Base-by-base conservation (phyloP, 2,797 vertebrate species). In the Heliangelus exortis region DNA sequence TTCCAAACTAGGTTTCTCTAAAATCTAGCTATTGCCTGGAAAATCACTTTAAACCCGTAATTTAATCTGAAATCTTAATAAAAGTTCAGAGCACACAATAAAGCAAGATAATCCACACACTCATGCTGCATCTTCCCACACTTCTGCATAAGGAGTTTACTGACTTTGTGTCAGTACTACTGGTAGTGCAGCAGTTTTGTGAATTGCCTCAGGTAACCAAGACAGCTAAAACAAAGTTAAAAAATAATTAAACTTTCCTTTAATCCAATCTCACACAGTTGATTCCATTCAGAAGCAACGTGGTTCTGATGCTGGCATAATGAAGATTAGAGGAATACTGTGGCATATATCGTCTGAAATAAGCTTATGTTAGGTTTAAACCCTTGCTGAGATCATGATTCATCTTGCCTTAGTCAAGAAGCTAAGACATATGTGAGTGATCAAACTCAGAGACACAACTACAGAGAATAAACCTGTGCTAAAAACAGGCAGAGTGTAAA, bases 91-190 rank as follows among this genome's bases (percentile, higher is more conserved):
- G 53, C 25, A 54, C 1, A 5, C n/a, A 47, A 55, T 34, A 55
- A 81, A 28, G 28, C n/a, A 78, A 68, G 23, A 22, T 81, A 36
- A 9, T 57, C 9, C 45, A 78, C 29, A 74, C 2, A 59, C 9
- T 20, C 47, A 15, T 41, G 39, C 21, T 69, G 26, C 23, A 69
- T 23, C 29, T 66, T 77, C 12, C 21, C 11, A 23, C 10, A 50
- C 7, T 51, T 23, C 39, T 1, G 1, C 9, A 21, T 2, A 41
- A 0, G 41, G 51, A 29, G 43, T 54, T 75, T 39, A 75, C 25
- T 20, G 31, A 47, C 28, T 6, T 0, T 8, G 43, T 16, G 19
- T 33, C 19, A 36, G 59, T 18, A 50, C 7, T n/a, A 67, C 31
- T 4, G 36, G 55, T 1, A 85, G 33, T 6, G 9, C 68, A 50